A percentile compares a stretch with the other conserved stretches of the same genome.
Conservation (phyloP, 2,113 vertebrate genomes). For the Bucco capensis region DNA sequence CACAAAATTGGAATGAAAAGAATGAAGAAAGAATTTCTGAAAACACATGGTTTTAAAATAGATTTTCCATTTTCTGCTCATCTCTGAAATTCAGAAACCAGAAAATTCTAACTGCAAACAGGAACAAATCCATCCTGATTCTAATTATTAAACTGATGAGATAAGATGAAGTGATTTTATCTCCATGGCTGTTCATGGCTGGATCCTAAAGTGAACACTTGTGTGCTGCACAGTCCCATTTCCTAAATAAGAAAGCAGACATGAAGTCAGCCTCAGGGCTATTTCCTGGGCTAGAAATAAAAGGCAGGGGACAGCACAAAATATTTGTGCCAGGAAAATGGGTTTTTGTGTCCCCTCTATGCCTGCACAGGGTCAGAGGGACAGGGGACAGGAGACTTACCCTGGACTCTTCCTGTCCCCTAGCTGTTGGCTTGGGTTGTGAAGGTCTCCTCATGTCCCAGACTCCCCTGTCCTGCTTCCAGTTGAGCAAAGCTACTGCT, state of each 20-base stretch:
- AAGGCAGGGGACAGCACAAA: background rate
- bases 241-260: background rate
- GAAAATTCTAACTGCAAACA: background rate
- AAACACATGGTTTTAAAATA: background rate
- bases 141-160: background rate
- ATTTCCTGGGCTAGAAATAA: background rate
- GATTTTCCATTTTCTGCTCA: conserved; percentile 10
- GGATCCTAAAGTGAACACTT: background rate
- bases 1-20: background rate
- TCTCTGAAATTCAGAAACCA: background rate
- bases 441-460: background rate
- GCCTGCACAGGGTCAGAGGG: background rate
- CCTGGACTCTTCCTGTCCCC: background rate
- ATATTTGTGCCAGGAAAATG: background rate
- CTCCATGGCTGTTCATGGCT: background rate
- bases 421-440: background rate
- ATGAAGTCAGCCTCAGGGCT: background rate
- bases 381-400: background rate
- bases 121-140: background rate
- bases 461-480: background rate
- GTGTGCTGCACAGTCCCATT: background rate
- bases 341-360: background rate
- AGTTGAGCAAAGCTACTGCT: background rate
- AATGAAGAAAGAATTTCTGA: background rate
- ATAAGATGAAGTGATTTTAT: background rate